Conservation (phyloP, 2,797 vertebrate species). For the Poecile montanus region DNA sequence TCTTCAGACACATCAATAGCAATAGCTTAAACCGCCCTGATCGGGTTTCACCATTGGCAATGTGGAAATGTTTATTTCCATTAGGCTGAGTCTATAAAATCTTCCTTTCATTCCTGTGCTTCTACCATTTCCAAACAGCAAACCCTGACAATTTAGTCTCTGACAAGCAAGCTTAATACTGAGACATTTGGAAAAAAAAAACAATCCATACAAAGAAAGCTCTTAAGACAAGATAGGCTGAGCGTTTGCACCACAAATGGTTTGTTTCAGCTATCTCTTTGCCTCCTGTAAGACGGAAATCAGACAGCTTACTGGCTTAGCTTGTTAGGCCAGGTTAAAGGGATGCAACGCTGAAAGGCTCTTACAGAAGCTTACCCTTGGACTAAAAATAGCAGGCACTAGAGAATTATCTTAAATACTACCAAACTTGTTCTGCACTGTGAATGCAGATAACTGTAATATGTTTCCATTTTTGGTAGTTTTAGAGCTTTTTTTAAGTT, state of each 20-base stretch:
- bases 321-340: slow-evolving; percentile 93
- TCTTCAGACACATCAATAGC: slow-evolving; percentile 15
- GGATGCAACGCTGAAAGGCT: slow-evolving; percentile 89
- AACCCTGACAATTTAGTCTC: slow-evolving; percentile 72
- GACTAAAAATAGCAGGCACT: slow-evolving; percentile 92
- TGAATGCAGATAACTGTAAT: slow-evolving; percentile 83
- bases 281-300: slow-evolving; percentile 74
- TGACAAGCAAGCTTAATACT: slow-evolving; percentile 70
- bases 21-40: slow-evolving; percentile 48
- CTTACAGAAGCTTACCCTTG: slow-evolving; percentile 92
- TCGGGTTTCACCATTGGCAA: slow-evolving; percentile 58
- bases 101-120: slow-evolving; percentile 60
- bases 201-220: slow-evolving; percentile 69
- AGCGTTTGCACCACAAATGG: slow-evolving; percentile 72
- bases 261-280: slow-evolving; percentile 80
- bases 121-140: slow-evolving; percentile 68
- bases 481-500: slow-evolving; percentile 74
- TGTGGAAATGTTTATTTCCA: slow-evolving; percentile 66
- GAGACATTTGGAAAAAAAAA: slow-evolving; percentile 18
- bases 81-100: slow-evolving; percentile 68
- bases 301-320: slow-evolving; percentile 94
- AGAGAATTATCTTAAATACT: slow-evolving; percentile 87
- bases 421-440: slow-evolving; percentile 83
- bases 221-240: slow-evolving; percentile 74
- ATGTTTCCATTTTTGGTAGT: slow-evolving; percentile 83